Conservation (phyloP, 2,113 vertebrate species). For the Dipodomys ordii region DNA sequence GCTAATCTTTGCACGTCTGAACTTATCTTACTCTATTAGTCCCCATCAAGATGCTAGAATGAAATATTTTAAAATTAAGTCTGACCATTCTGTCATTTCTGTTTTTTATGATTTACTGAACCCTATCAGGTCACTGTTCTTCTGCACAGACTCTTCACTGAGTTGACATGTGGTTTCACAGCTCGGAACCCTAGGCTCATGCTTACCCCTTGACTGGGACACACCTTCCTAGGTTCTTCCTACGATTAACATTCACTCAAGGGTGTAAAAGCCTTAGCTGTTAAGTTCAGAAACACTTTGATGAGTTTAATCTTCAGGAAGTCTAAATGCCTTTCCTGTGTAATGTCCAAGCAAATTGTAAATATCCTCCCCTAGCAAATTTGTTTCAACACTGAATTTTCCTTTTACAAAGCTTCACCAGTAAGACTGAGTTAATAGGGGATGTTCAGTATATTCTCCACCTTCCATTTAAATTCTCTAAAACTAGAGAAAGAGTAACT, state of each 20-base stretch:
- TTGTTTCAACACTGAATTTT: slow-evolving; percentile 1
- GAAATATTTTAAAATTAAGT: slow-evolving; percentile 7
- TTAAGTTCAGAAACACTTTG: slow-evolving; percentile 12
- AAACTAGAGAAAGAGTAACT: neutral
- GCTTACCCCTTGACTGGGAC: neutral
- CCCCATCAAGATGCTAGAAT: neutral
- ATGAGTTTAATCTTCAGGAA: slow-evolving; percentile 22
- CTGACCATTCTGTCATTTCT: neutral
- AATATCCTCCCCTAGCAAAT: neutral
- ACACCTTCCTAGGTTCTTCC: neutral
- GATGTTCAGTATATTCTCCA: neutral
- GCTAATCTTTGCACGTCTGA: neutral
- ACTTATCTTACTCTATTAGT: neutral
- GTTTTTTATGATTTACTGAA: too few relatives aligned
- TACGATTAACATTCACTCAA: neutral
- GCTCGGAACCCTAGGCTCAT: too few relatives aligned
- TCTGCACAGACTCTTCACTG: too few relatives aligned
- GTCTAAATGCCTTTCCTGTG: neutral
- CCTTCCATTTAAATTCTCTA: slow-evolving; percentile 6
- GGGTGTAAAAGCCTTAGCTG: neutral
- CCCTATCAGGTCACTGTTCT: too few relatives aligned
- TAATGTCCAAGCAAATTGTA: neutral
- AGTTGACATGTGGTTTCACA: too few relatives aligned
- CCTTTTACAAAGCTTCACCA: slow-evolving; percentile 38
- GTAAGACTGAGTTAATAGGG: neutral